Evolutionary conservation across 2,888 invertebrate genomes (phyloP).

Genomic region (Hermaeophaga mercurialis): DNA sequence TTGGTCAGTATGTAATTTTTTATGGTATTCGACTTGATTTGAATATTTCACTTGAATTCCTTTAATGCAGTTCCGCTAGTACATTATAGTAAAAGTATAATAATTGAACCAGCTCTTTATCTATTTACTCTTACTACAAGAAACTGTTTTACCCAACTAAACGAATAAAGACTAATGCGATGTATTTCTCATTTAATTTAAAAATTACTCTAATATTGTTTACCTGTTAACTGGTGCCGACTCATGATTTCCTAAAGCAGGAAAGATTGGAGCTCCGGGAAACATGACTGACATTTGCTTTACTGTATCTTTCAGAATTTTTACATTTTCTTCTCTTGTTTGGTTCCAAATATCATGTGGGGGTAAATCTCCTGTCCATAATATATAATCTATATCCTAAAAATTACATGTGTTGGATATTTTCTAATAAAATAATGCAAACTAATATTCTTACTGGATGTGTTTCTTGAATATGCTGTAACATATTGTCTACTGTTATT

Average conservation of each 20-base stretch:
- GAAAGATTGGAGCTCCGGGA: conserved; percentile 90
- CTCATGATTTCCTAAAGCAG: conserved; percentile 96
- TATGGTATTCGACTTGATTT: too few species aligned
- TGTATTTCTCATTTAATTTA: too few species aligned
- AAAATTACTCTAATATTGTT: too few species aligned
- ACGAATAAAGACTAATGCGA: too few species aligned
- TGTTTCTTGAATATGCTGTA: conserved; percentile 84
- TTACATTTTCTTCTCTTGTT: conserved; percentile 85
- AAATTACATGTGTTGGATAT: too few species aligned
- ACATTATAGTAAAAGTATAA: too few species aligned
- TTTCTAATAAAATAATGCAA: not conserved
- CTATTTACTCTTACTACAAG: too few species aligned
- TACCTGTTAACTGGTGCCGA: conserved; percentile 93
- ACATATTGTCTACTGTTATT: conserved; percentile 89
- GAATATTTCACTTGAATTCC: too few species aligned
- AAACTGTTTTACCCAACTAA: too few species aligned
- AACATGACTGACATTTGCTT: conserved; percentile 85
- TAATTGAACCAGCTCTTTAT: too few species aligned
- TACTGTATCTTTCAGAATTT: conserved; percentile 83
- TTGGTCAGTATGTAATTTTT: too few species aligned
- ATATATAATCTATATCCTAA: conserved; percentile 88
- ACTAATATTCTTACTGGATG: conserved; percentile 69
- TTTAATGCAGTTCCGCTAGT: too few species aligned
- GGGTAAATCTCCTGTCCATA: conserved; percentile 96
- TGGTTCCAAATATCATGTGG: conserved; percentile 97